Evolutionary conservation across 2,113 vertebrate genomes (phyloP), one percentile per base, ranked within the genome.

Genomic region (Pseudolaguvia tuberculata): DNA sequence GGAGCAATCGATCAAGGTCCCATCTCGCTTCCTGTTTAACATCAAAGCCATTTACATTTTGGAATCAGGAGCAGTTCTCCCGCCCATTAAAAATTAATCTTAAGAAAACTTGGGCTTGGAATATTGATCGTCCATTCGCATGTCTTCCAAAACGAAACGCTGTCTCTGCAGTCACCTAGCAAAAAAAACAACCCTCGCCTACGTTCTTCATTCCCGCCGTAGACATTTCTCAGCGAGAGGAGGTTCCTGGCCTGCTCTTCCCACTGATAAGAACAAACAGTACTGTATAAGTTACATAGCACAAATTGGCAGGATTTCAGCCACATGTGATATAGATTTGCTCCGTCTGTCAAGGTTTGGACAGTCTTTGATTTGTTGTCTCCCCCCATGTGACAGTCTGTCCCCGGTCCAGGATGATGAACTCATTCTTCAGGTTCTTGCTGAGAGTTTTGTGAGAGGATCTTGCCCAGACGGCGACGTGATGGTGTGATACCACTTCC

Each of bases 1-100:
- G 66, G 3, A 45, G 62, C 73, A 76, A 82, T 81, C 84, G 80
- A 89, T 89, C 84, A 85, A 81, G 77, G 83, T 85, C 80, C 85
- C 87, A 87, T 66, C 73, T 69, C 75, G 18, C 72, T 76, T 70
- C 69, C 67, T 74, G 84, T 87, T 83, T 83, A 84, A 84, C 81
- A 87, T 88, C 83, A 84, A 80, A 87, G 72, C 79, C 14, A 85
- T 88, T 88, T 89, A 83, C 82, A 86, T 89, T 85, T 85, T 80
- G 81, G 78, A 88, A 82, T 42, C 39, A 76, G 77, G 79, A 83
- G 70, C 68, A 59, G 84, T 80, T 86, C 78, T 79, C 80, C 86
- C 77, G 72, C 59, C 78, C 81, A 83, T 89, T 87, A 87, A 87
- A 86, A 85, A 86, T 85, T 83, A 82, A 87, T 87, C 86, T 85